Base-by-base conservation (phyloP, 2,888 invertebrate genomes). In the Masnerella sp. region DNA sequence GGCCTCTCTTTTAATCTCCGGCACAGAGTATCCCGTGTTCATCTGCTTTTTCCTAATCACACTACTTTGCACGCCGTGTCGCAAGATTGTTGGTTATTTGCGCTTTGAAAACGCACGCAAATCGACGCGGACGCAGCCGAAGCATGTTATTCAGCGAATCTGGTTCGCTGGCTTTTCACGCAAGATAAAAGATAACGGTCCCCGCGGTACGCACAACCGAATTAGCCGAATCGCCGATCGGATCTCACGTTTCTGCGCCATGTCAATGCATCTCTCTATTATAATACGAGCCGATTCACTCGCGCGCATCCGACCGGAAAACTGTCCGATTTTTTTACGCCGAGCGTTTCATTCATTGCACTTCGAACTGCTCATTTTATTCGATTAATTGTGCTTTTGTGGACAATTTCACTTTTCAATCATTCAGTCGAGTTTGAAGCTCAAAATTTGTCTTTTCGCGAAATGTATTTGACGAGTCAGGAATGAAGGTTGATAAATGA, bases 181-280 rank as follows among this genome's bases (percentile, higher is more conserved):
- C 68, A 68, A 68, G 51, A 68, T 68, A 59, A 68, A 59, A 51
- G 51, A 68, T 68, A 68, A 68, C 59, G 68, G 68, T 56, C 7
- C n/a, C 2, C 14, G 22, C 32, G 32, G 42, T 52, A 56, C 49
- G 58, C 52, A 34, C 42, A 32, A 17, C 34, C 40, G 34, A 68
- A 51, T 68, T 52, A 30, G 14, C 52, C 14, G 45, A 38, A 61
- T 52, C 32, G 36, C 18, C 56, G 42, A 58, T 67, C 47, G 20
- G 45, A 59, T 67, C 67, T 68, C 68, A 54, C 68, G 52, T 52
- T 69, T 69, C 52, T 45, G 43, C 38, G 47, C 22, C 59, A 42
- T 9, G 28, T 67, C 56, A 40, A 54, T 30, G 56, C 47, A 36
- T 22, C 36, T 43, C 34, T 20, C 28, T 40, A 58, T 67, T 42